A percentile compares a stretch with the other conserved stretches of the same genome.
Conservation (phyloP, 2,797 vertebrate species). For the Furcifer pardalis region DNA sequence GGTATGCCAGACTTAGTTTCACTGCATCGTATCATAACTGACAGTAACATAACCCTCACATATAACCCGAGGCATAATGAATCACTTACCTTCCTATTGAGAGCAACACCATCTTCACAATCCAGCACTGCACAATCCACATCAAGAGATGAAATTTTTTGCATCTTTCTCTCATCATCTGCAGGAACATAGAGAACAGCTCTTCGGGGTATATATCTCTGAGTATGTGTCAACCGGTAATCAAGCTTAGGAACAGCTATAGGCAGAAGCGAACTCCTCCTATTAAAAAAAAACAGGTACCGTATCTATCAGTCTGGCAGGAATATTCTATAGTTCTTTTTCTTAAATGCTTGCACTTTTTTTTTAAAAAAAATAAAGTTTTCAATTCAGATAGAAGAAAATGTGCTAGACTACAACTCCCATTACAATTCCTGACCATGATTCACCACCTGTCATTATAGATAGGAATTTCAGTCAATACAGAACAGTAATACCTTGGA, state of each 20-base stretch:
- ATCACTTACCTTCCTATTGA: constrained; percentile 90
- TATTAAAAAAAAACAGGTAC: constrained; percentile 62
- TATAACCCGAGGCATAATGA: constrained; percentile 36
- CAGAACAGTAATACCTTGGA: no score
- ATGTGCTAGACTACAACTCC: no score
- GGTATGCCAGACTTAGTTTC: neutral
- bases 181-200: constrained; percentile 96
- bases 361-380: neutral
- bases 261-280: constrained; percentile 53
- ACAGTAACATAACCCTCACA: constrained; percentile 4
- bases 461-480: no score
- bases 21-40: neutral
- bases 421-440: no score
- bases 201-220: constrained; percentile 88
- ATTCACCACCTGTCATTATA: no score
- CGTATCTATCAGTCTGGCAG: constrained; percentile 46
- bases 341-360: neutral
- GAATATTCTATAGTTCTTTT: neutral
- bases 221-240: constrained; percentile 60
- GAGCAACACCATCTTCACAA: constrained; percentile 96
- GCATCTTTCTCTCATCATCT: constrained; percentile 92
- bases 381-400: neutral
- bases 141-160: constrained; percentile 87
- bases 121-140: constrained; percentile 96
- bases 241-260: constrained; percentile 50